These are phyloP conservation scores for Cynodonichthys magdalenae DNA, from an alignment of 2,797 vertebrate species.

Conservation along the genomic window DNA sequence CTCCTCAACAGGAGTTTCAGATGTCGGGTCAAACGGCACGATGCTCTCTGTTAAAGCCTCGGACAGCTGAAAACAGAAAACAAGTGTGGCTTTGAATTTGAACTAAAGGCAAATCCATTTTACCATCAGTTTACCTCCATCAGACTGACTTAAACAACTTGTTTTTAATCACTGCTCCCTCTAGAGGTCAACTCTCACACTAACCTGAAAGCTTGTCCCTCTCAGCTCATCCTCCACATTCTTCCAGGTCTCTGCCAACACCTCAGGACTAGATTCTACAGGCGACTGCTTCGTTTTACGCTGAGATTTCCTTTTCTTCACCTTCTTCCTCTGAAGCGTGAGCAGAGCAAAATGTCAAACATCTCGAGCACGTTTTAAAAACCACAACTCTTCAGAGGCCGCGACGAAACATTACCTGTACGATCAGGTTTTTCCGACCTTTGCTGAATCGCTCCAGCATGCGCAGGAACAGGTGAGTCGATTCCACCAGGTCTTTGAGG, in stretches of 20 bases:
- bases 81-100: background rate
- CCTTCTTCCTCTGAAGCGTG: constrained; percentile 83
- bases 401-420: constrained; percentile 83
- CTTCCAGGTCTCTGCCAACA: constrained; percentile 84
- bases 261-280: constrained; percentile 60
- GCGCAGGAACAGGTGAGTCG: constrained; percentile 92
- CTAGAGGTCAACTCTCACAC: constrained; percentile 4
- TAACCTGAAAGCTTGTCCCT: constrained; percentile 74
- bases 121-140: background rate
- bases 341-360: background rate
- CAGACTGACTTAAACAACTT: background rate
- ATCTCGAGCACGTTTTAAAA: background rate
- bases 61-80: constrained; percentile 68
- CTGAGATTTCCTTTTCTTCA: constrained; percentile 78
- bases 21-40: constrained; percentile 91
- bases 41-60: constrained; percentile 66
- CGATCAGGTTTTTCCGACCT: constrained; percentile 84
- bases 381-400: background rate
- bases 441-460: constrained; percentile 95
- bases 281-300: constrained; percentile 17
- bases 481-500: constrained; percentile 92
- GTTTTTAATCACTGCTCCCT: background rate
- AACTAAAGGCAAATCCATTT: background rate
- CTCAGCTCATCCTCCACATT: constrained; percentile 82
- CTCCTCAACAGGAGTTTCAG: constrained; percentile 90